Evolutionary conservation across 2,888 invertebrate genomes (phyloP).

Genomic region (Meiosimyza decipiens): DNA sequence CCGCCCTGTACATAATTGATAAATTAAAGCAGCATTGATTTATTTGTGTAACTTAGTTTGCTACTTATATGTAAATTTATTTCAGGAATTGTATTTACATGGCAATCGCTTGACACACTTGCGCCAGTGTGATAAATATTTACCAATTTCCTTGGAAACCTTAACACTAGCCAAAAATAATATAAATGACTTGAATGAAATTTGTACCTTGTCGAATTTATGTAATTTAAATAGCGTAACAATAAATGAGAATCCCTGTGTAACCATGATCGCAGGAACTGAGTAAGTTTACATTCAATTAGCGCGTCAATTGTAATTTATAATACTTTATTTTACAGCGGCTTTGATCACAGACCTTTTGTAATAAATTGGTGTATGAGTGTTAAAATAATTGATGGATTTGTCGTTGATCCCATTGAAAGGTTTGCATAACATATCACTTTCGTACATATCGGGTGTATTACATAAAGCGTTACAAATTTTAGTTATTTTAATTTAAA

Average conservation of each 20-base stretch:
- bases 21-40: background rate
- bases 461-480: background rate
- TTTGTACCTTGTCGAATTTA: conserved; percentile 83
- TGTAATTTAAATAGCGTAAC: conserved; percentile 83
- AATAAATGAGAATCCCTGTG: conserved; percentile 88
- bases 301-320: conserved; percentile 38
- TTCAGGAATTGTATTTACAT: conserved; percentile 84
- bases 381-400: conserved; percentile 88
- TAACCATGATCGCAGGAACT: conserved; percentile 79
- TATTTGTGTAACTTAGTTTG: background rate
- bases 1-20: too few relatives aligned
- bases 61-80: conserved; percentile 6
- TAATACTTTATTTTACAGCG: conserved; percentile 70
- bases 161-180: conserved; percentile 86
- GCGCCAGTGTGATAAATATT: conserved; percentile 83
- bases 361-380: conserved; percentile 93
- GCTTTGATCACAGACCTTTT: conserved; percentile 92
- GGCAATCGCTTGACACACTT: conserved; percentile 87
- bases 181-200: conserved; percentile 86
- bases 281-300: conserved; percentile 70
- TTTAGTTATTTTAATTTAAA: background rate
- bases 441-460: background rate
- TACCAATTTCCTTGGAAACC: conserved; percentile 79
- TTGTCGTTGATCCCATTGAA: conserved; percentile 89
- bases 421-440: conserved; percentile 68